Base-by-base conservation (phyloP, 2,797 vertebrate species). In the Falco peregrinus region DNA sequence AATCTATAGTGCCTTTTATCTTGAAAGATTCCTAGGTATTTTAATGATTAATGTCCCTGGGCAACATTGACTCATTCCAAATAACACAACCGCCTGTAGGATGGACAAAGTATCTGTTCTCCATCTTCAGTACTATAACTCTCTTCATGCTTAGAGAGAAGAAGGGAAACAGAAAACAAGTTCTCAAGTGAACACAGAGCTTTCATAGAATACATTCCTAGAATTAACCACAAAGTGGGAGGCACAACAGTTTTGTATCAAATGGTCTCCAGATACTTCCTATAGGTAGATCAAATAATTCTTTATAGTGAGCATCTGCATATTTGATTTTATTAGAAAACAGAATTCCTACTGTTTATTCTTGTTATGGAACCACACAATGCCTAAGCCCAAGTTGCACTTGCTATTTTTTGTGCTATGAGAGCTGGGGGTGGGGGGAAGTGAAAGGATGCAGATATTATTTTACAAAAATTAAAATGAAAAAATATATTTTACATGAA, bases 241-340 rank as follows among this genome's bases (percentile, higher is more conserved):
- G 48, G 73, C 67, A 89, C 64, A 93, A 73, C 41, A 61, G 28
- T 65, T 86, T 83, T 87, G 45, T 67, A 84, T 67, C 61, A 90
- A 61, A 74, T 89, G 63, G 35, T 90, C 67, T 94, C 85, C 70
- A 82, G 90, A 78, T 43, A 68, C 8, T 76, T 80, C 59, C 67
- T 51, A 37, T 5, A 60, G 43, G 54, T 48, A 70, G 35, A 54
- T 64, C 51, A 90, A 68, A 47, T 50, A 74, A 77, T 84, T 80
- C 54, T 37, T 84, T 84, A 60, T 7, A 83, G 70, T 13, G 39
- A 95, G 19, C 51, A 83, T 76, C 8, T 33, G 57, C 31, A 33
- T 76, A 73, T 64, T 48, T 79, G 18, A 68, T 81, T 91, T 73
- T 76, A 93, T 77, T 93, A 88, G 87, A 92, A 75, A 91, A 90